phyloP scores from a whole-genome alignment of 1,140 invertebrate species.

The Pseudomyrmex pallidus region DNA sequence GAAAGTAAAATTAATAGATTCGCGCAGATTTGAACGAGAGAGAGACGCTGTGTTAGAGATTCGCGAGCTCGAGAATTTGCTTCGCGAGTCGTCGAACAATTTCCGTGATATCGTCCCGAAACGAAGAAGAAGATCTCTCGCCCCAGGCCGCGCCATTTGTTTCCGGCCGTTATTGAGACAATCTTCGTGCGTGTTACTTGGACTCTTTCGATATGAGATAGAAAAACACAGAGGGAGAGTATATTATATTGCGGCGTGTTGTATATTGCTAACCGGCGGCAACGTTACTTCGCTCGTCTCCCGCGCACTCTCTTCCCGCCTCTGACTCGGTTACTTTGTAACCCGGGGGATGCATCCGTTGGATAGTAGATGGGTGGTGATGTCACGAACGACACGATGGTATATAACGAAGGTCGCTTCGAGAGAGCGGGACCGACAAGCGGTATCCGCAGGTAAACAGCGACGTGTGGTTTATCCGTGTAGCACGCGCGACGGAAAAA shows the following conservation, averaged over 20 bases:
- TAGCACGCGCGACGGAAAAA: conserved; percentile 22
- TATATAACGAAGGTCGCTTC: neutral
- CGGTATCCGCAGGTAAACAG: conserved; percentile 41
- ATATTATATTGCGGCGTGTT: conserved; percentile 23
- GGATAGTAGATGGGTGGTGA: neutral
- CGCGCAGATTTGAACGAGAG: neutral
- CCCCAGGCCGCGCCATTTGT: neutral
- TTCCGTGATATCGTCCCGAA: neutral
- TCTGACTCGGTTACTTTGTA: neutral
- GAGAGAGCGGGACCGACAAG: neutral
- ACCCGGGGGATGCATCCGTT: neutral
- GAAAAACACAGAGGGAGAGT: neutral
- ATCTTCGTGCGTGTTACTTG: neutral
- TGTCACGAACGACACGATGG: neutral
- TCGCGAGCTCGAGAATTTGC: neutral
- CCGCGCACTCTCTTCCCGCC: neutral
- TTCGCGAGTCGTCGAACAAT: neutral
- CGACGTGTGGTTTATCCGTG: neutral
- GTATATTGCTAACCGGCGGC: conserved; percentile 26
- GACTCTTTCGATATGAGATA: neutral
- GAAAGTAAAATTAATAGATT: conserved; percentile 56
- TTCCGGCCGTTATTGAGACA: conserved; percentile 18
- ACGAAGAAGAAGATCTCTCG: neutral
- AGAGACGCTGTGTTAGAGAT: neutral
- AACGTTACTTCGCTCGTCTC: conserved; percentile 14